phyloP scores from a whole-genome alignment of 2,888 invertebrate species.

The Nomada flava region DNA sequence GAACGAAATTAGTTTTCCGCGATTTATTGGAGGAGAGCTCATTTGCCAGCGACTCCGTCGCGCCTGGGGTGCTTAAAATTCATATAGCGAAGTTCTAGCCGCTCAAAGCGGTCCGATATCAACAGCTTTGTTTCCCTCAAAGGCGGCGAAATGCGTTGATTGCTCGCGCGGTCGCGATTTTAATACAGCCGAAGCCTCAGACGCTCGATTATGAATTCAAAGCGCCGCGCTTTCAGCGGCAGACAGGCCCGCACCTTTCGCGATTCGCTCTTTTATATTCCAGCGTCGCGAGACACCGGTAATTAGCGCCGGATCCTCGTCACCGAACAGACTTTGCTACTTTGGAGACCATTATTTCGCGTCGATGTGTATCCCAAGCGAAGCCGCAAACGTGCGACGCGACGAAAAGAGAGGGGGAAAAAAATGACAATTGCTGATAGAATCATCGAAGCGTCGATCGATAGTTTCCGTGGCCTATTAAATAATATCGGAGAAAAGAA shows the following conservation, averaged over 20 bases:
- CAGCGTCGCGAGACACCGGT: slow-evolving; percentile 10
- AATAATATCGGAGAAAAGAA: neutral
- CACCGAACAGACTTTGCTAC: slow-evolving; percentile 14
- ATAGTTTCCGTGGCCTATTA: neutral
- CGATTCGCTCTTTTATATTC: slow-evolving; percentile 47
- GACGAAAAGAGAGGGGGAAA: neutral
- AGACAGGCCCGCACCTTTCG: slow-evolving; percentile 25
- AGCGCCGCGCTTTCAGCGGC: slow-evolving; percentile 46
- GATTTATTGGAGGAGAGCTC: slow-evolving; percentile 16
- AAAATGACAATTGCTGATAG: slow-evolving; percentile 5
- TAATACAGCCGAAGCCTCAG: slow-evolving; percentile 42
- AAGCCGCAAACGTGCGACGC: too few relatives aligned
- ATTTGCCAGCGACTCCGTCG: neutral
- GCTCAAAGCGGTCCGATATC: slow-evolving; percentile 76
- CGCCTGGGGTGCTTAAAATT: slow-evolving; percentile 71
- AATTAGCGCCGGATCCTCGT: slow-evolving; percentile 32
- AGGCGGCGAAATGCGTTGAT: slow-evolving; percentile 73
- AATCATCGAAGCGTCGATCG: neutral
- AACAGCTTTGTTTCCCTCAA: slow-evolving; percentile 71
- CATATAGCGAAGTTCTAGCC: slow-evolving; percentile 68
- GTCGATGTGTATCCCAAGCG: neutral
- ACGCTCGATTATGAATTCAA: slow-evolving; percentile 55
- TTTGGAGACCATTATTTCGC: slow-evolving; percentile 11
- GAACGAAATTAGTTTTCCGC: slow-evolving; percentile 27
- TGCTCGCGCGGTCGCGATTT: slow-evolving; percentile 68